Conservation (phyloP, 2,888 invertebrate genomes). For the Cataglyphis cursor region DNA sequence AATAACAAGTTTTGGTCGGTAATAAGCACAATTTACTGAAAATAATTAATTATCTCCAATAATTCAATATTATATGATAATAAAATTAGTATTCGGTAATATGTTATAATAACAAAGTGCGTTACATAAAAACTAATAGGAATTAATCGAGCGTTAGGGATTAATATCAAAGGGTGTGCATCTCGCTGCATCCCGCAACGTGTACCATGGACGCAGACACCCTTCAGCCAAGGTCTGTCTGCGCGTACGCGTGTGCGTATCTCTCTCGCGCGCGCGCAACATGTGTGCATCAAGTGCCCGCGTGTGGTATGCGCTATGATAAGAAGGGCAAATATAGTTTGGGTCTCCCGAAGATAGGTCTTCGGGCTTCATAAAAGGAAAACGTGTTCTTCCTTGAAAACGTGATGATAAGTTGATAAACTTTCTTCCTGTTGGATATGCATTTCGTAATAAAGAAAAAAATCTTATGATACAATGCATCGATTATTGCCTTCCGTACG, state of each 20-base stretch:
- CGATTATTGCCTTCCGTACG: background rate
- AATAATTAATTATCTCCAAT: background rate
- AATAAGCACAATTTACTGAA: background rate
- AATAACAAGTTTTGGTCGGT: background rate
- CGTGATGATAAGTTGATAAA: slow-evolving; percentile 28
- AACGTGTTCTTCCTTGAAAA: slow-evolving; percentile 52
- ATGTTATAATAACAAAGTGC: background rate
- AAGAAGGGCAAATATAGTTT: slow-evolving; percentile 80
- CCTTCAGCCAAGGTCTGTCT: slow-evolving; percentile 76
- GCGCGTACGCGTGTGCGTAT: slow-evolving; percentile 66
- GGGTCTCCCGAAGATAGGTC: slow-evolving; percentile 69
- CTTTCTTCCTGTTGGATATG: background rate
- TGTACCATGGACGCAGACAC: slow-evolving; percentile 82
- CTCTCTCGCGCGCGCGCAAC: slow-evolving; percentile 73
- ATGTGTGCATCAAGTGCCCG: slow-evolving; percentile 80
- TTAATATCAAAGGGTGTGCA: slow-evolving; percentile 42
- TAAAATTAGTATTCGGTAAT: background rate
- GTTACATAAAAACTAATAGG: background rate
- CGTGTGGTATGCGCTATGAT: slow-evolving; percentile 69
- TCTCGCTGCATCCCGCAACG: slow-evolving; percentile 68
- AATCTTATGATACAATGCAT: background rate
- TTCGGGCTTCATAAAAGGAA: slow-evolving; percentile 37
- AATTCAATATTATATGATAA: background rate
- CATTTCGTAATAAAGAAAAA: background rate
- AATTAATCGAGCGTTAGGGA: background rate